Evolutionary conservation across 37 sponge, comb jelly and placozoan genomes (phyloP).

Genomic region (Lycopodina hypogea): DNA sequence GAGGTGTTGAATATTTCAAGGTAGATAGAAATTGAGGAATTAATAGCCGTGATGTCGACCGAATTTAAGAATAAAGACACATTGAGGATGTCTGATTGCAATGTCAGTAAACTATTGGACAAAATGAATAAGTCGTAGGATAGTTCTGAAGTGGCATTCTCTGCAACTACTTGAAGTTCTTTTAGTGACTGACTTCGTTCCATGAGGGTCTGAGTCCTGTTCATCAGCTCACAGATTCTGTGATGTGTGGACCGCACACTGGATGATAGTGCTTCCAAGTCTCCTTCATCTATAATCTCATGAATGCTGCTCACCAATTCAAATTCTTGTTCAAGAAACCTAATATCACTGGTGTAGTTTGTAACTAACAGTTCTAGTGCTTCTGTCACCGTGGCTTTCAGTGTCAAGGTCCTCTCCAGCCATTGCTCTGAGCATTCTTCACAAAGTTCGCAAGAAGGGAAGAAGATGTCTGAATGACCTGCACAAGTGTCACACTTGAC

Average conservation of each 20-base stretch:
- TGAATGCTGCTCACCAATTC: background rate
- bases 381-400: background rate
- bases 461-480: constrained; percentile 43
- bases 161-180: background rate
- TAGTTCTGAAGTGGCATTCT: background rate
- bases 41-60: too few species aligned
- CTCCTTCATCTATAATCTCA: background rate
- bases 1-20: too few species aligned
- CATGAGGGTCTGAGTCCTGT: background rate
- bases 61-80: background rate
- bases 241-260: constrained; percentile 1
- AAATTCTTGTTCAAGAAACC: background rate
- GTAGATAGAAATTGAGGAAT: too few species aligned
- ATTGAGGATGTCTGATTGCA: constrained; percentile 1
- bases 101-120: background rate
- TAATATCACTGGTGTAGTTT: background rate
- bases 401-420: constrained; percentile 4
- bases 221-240: constrained; percentile 3
- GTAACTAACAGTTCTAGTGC: background rate
- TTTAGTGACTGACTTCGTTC: background rate
- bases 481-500: constrained; percentile 66
- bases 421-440: constrained; percentile 61
- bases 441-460: constrained; percentile 50
- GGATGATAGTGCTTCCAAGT: background rate
- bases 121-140: background rate